Base-by-base conservation (phyloP, 2,113 vertebrate species). In the Apodemus speciosus region DNA sequence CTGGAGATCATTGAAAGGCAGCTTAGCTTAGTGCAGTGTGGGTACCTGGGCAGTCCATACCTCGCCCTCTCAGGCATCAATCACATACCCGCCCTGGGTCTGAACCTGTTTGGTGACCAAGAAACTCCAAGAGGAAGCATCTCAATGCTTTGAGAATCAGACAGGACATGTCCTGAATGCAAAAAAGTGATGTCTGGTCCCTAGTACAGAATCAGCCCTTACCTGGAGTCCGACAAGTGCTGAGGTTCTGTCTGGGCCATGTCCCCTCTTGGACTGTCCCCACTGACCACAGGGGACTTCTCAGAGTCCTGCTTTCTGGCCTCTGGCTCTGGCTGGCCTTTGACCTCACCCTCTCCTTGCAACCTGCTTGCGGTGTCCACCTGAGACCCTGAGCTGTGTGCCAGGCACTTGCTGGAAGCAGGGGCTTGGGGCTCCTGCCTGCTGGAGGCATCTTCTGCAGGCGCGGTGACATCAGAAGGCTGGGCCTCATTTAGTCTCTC, bases 401-500 rank as follows among this genome's bases (percentile, higher is more conserved):
- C 97, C 98, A 99, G 98, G 98, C 99, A 99, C 98, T 98, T 99
- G 96, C 98, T 98, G 95, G 98, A 98, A 90, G 97, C 43, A 1
- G 97, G 93, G 90, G 89, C 96, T 43, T 88, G 96, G 58, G 96
- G 96, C 43, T 98, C 98, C 92, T 96, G 97, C 93, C 93, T 94
- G 73, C 81, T 71, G 13, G 88, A 96, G 91, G 96, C 85, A 72
- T 95, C 97, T 83, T 98, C 98, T 53, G 97, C 43, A 92, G 97
- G 95, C 69, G 94, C 95, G 81, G 96, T 91, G 88, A 56, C 51
- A 90, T 98, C 98, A 80, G 93, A 89, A 46, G 98, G 92, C 86
- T 90, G 35, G 60, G 97, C 90, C 96, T 69, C 95, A 76, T 97
- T 97, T 85, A 94, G 97, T 30, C 98, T 97, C 73, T 97, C 96